These are phyloP conservation scores for Drosophila cracens DNA, from an alignment of 2,888 invertebrate species.

Conservation along the genomic window DNA sequence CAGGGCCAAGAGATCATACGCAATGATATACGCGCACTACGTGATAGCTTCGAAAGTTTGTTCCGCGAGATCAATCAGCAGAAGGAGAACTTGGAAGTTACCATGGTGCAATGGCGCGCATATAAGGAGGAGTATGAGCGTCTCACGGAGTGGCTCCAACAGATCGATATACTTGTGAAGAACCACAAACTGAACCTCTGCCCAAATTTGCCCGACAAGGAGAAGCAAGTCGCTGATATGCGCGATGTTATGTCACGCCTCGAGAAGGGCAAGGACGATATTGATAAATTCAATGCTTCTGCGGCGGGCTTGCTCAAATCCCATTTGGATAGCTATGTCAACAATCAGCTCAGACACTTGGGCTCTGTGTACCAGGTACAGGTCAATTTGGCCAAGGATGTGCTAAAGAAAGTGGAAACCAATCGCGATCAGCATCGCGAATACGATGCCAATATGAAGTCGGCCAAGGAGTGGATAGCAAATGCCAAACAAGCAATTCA, in stretches of 20 bases:
- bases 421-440: conserved; percentile 94
- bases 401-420: conserved; percentile 94
- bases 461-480: conserved; percentile 94
- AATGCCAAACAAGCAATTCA: conserved; percentile 93
- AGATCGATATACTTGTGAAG: conserved; percentile 95
- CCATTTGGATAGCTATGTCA: conserved; percentile 94
- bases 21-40: conserved; percentile 93
- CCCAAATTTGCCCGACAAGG: conserved; percentile 92
- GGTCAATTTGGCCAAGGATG: conserved; percentile 94
- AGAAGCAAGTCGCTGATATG: conserved; percentile 93
- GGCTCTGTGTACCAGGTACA: conserved; percentile 96
- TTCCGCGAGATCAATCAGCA: conserved; percentile 94
- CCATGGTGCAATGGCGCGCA: conserved; percentile 93
- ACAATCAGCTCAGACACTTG: conserved; percentile 93
- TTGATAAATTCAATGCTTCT: conserved; percentile 92
- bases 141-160: conserved; percentile 96
- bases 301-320: conserved; percentile 92
- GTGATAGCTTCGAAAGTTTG: conserved; percentile 93
- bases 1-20: conserved; percentile 92
- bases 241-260: conserved; percentile 91
- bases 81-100: conserved; percentile 92
- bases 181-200: conserved; percentile 94
- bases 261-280: conserved; percentile 91
- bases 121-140: conserved; percentile 97
- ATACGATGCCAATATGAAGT: conserved; percentile 91